Conservation (phyloP, 2,113 vertebrate species). For the Lepisosteus osseus region DNA sequence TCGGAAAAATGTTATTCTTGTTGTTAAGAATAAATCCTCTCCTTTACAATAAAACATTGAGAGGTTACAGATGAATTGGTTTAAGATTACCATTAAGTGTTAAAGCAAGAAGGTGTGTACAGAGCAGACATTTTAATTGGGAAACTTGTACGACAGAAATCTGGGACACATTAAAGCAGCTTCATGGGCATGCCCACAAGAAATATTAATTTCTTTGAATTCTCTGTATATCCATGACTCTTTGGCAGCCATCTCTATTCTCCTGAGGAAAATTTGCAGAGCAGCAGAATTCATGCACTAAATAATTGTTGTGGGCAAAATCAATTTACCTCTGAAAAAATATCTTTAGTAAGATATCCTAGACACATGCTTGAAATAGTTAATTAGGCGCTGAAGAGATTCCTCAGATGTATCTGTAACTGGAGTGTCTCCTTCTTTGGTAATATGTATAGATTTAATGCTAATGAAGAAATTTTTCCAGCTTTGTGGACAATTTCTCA, state of each 20-base stretch:
- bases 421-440: constrained; percentile 1
- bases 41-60: too few relatives aligned
- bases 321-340: constrained; percentile 19
- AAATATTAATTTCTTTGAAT: not conserved
- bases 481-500: not conserved
- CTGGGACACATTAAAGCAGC: constrained; percentile 1
- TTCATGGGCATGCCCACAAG: not conserved
- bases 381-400: not conserved
- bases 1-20: not conserved
- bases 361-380: not conserved
- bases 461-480: constrained; percentile 11
- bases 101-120: constrained; percentile 6
- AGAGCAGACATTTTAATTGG: not conserved
- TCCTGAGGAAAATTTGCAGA: constrained; percentile 7
- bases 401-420: constrained; percentile 8
- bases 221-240: not conserved
- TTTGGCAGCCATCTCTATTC: constrained; percentile 9
- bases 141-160: not conserved
- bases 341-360: constrained; percentile 11
- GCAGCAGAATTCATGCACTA: constrained; percentile 16
- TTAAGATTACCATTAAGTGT: not conserved
- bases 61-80: too few relatives aligned
- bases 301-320: constrained; percentile 24
- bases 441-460: constrained; percentile 8
- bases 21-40: too few relatives aligned